Base-by-base conservation (phyloP, 2,113 vertebrate species). In the Chroicocephalus ridibundus region DNA sequence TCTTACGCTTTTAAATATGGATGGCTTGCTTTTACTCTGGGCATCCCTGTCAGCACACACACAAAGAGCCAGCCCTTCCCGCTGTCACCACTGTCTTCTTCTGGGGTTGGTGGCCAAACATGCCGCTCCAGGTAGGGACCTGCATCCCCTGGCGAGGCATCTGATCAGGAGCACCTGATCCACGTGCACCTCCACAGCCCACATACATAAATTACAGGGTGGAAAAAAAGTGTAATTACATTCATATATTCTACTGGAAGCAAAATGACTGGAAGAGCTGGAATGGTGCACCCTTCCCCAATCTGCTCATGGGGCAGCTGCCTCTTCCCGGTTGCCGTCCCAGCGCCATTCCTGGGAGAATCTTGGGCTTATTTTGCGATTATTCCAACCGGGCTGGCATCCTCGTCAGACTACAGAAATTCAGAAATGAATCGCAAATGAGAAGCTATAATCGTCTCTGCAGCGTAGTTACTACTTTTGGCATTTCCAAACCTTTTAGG, bases 11-110 rank as follows among this genome's bases (percentile, higher is more conserved):
- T 52, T 31, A 15, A 32, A 27, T 29, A 2, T 0, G 29, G 64
- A 11, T 6, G 57, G 34, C 11, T 60, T 60, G 42, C 65, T 74
- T n/a, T 40, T 4, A 13, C 15, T 18, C 47, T 31, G 10, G 25
- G 44, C 38, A 3, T 8, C 32, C 51, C 32, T 13, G 32, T 22
- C 40, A 16, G 10, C 47, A 19, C 15, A 16, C 52, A 3, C 2
- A 1, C 40, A 22, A 5, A 24, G 38, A 40, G 31, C 57, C 72
- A 27, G n/a, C 22, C 47, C 22, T 32, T 34, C 42, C 25, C 2
- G 4, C 55, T 15, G 32, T 0, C 16, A 6, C 5, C 2, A 4
- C 14, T 3, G 25, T 10, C 22, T 18, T 24, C 13, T 24, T 64
- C 54, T 21, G 21, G 44, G 51, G 26, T 2, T 26, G 58, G 55